Evolutionary conservation across 2,797 vertebrate species (phyloP), one percentile per base, ranked within the genome.

Genomic region (Anabas testudineus): DNA sequence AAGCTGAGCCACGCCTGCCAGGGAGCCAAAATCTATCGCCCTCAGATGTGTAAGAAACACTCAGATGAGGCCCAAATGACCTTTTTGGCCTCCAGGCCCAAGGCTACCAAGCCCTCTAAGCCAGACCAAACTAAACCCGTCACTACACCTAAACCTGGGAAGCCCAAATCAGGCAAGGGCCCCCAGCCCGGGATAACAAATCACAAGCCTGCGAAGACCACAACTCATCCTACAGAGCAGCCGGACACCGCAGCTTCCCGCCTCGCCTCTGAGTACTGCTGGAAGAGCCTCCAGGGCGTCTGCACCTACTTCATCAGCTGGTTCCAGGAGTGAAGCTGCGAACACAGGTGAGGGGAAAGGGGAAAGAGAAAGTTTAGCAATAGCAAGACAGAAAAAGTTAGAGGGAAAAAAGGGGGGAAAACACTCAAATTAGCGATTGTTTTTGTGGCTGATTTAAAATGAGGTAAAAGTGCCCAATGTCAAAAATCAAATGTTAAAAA

Each of bases 201-300:
- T 64, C 59, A 78, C 47, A 93, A 90, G 76, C 83, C 91, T n/a
- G 75, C 18, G 48, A 93, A 91, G 90, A 76, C 88, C 81, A 86
- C 81, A 58, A 71, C 75, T n/a, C 83, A 68, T 30, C 83, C 91
- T 55, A 88, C 84, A 10, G 88, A 90, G 73, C 77, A 73, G 57
- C 34, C 77, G 0, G 87, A 94, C 0, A 80, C 83, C 0, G 90
- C 88, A 74, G 88, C 94, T 3, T 89, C 91, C 81, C 93, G 91
- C 80, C 30, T 95, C 6, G 95, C 95, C 18, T 74, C 85, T 0
- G 91, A 96, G 46, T 93, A 95, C 72, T 97, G 96, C 88, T 97
- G 95, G 95, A 92, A 91, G 76, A 94, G 95, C 71, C 83, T 97
- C 67, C 94, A 95, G 0, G 92, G 87, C 13, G 54, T 96, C 86